These are phyloP conservation scores for Lasiurus borealis DNA, from an alignment of 2,113 vertebrate species.

Conservation along the genomic window DNA sequence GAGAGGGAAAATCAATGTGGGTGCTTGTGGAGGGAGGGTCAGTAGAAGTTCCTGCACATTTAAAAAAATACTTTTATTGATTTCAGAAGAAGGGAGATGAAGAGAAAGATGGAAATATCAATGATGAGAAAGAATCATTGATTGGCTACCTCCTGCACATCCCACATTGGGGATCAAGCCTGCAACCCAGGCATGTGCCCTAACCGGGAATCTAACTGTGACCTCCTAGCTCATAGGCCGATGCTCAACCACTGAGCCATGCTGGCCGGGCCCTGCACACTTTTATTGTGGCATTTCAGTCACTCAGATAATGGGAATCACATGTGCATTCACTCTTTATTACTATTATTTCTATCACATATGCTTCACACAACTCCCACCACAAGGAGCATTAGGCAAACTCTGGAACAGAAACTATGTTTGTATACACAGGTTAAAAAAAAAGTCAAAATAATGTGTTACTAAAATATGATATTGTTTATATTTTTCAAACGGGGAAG, in stretches of 20 bases:
- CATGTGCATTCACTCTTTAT: neutral
- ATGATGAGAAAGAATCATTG: too few species aligned
- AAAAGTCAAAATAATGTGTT: constrained; percentile 36
- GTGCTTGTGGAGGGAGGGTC: neutral
- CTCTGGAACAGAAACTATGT: constrained; percentile 40
- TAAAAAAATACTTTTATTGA: too few species aligned
- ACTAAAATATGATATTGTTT: constrained; percentile 38
- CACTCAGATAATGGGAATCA: neutral
- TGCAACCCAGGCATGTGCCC: too few species aligned
- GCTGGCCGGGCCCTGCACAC: neutral
- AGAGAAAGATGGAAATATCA: too few species aligned
- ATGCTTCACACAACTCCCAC: neutral
- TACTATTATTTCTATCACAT: neutral
- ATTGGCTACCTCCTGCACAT: too few species aligned
- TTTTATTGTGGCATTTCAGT: neutral
- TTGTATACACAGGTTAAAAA: constrained; percentile 7
- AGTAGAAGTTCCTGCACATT: neutral
- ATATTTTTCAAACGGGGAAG: constrained; percentile 28
- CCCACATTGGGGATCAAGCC: too few species aligned
- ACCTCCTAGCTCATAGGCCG: too few species aligned
- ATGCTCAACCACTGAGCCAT: too few species aligned
- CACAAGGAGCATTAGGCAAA: neutral
- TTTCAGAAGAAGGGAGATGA: too few species aligned
- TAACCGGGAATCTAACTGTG: too few species aligned
- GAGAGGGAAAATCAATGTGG: neutral